Conservation (phyloP, 2,113 vertebrate species). For the Petrocephalus zakoni region DNA sequence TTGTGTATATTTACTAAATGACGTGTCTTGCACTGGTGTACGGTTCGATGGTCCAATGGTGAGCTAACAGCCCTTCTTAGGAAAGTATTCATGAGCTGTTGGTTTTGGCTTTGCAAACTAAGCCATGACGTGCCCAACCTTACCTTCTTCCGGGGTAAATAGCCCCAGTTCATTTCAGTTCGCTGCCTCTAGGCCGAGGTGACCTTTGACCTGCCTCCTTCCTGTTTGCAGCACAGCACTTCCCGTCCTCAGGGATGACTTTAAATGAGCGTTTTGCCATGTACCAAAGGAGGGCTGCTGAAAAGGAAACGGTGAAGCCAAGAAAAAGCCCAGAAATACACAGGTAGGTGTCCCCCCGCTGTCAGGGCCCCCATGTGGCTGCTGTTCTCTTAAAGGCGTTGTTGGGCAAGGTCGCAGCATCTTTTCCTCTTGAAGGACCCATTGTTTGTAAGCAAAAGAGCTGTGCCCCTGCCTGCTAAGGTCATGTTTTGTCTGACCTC, state of each 20-base stretch:
- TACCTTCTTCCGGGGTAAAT: background rate
- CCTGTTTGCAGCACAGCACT: constrained; percentile 79
- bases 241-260: constrained; percentile 83
- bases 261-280: constrained; percentile 93
- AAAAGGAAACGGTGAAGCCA: constrained; percentile 85
- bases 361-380: background rate
- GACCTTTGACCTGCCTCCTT: background rate
- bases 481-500: constrained; percentile 28
- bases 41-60: background rate
- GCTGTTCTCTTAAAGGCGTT: background rate
- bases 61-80: background rate
- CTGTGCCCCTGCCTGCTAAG: background rate
- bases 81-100: background rate
- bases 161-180: background rate
- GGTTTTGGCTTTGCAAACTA: background rate
- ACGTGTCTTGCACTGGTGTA: background rate
- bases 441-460: background rate
- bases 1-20: background rate
- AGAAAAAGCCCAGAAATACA: constrained; percentile 99
- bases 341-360: constrained; percentile 66
- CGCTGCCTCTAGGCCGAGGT: background rate
- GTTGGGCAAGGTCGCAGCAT: background rate
- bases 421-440: background rate
- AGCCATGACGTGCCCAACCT: background rate
- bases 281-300: constrained; percentile 89